Conservation (phyloP, 2,113 vertebrate species). For the Laticauda colubrina region DNA sequence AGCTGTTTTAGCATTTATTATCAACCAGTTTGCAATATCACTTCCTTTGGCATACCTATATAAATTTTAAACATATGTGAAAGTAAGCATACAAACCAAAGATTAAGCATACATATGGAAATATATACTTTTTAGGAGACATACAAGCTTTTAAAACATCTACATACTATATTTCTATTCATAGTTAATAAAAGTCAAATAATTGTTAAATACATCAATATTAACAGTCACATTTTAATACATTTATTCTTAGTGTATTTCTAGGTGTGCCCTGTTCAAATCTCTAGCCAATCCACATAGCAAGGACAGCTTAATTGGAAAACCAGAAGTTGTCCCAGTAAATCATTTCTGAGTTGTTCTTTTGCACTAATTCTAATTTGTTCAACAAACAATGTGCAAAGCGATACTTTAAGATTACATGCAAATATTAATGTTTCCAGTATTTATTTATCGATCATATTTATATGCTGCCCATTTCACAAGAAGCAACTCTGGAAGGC, state of each 20-base stretch:
- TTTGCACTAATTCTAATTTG: not conserved
- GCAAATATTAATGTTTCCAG: not conserved
- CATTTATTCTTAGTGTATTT: not conserved
- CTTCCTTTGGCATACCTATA: slow-evolving; percentile 70
- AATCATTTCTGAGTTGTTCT: not conserved
- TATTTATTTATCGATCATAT: not conserved
- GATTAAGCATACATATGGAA: not conserved
- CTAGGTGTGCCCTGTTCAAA: not conserved
- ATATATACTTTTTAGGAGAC: not conserved
- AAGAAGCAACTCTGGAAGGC: not conserved
- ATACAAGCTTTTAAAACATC: not conserved
- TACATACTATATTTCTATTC: not conserved
- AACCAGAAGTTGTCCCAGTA: not conserved
- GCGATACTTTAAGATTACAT: not conserved
- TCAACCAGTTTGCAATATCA: slow-evolving; percentile 71
- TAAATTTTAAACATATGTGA: slow-evolving; percentile 23
- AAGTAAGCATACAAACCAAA: not conserved
- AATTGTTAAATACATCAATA: not conserved
- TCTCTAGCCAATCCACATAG: not conserved
- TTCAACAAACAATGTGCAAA: not conserved
- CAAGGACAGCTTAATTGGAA: not conserved
- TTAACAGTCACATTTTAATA: not conserved
- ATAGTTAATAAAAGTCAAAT: not conserved
- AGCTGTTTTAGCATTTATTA: slow-evolving; percentile 66
- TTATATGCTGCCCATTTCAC: not conserved